These are phyloP conservation scores for Emberiza fucata DNA, from an alignment of 2,113 vertebrate genomes.

Conservation along the genomic window DNA sequence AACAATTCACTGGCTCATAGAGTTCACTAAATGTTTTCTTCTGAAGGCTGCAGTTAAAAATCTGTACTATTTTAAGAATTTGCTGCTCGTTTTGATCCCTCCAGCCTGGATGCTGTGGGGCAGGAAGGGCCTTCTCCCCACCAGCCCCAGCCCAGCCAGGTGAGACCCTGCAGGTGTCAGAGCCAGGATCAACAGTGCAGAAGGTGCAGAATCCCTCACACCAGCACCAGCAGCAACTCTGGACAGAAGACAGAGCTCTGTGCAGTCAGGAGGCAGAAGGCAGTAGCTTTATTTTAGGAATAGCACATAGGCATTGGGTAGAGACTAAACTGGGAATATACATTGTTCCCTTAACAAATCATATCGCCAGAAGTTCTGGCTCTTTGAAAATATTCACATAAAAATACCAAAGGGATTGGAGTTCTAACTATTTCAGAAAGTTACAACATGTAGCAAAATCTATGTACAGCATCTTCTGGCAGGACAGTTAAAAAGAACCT, in stretches of 20 bases:
- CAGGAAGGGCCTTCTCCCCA: neutral
- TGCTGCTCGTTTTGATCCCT: neutral
- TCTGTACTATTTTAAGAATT: slow-evolving; percentile 29
- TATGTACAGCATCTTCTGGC: slow-evolving; percentile 41
- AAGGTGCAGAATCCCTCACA: neutral
- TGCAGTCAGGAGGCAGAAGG: slow-evolving; percentile 25
- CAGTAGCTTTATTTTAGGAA: slow-evolving; percentile 61
- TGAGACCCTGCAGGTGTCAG: neutral
- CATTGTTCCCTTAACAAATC: neutral
- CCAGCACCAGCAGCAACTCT: neutral
- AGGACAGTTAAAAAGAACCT: neutral
- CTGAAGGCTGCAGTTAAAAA: slow-evolving; percentile 15
- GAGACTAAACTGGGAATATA: neutral
- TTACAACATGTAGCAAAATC: slow-evolving; percentile 28
- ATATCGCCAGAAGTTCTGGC: neutral
- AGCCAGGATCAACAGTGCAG: neutral
- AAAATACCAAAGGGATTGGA: slow-evolving; percentile 28
- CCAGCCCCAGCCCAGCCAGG: neutral
- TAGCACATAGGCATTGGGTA: neutral
- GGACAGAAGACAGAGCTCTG: neutral
- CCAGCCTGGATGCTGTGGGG: neutral
- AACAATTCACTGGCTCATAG: neutral
- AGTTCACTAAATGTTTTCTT: neutral
- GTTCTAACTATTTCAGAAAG: neutral
- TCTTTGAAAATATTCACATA: slow-evolving; percentile 52